Conservation (phyloP, 2,888 invertebrate species). For the Priocnemis perturbator region DNA sequence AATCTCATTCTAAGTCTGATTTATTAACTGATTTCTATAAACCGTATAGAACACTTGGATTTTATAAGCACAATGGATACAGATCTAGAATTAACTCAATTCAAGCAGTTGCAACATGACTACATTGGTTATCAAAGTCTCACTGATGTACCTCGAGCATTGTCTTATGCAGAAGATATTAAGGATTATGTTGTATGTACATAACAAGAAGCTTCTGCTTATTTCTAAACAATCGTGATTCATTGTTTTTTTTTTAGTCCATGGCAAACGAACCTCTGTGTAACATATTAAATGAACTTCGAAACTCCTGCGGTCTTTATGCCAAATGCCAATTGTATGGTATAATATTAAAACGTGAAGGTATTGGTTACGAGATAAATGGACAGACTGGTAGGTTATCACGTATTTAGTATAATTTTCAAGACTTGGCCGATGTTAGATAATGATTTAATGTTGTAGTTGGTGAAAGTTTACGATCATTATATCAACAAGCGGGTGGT, state of each 20-base stretch:
- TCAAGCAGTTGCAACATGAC: constrained; percentile 92
- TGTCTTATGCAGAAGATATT: constrained; percentile 84
- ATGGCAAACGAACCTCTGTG: constrained; percentile 82
- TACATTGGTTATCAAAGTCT: constrained; percentile 97
- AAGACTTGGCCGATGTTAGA: neutral
- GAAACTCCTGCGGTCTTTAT: constrained; percentile 84
- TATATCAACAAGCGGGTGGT: constrained; percentile 91
- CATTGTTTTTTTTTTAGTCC: constrained; percentile 72
- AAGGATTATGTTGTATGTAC: constrained; percentile 73
- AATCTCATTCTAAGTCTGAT: constrained; percentile 15
- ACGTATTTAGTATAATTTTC: constrained; percentile 4
- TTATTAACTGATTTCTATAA: constrained; percentile 23
- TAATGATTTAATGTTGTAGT: constrained; percentile 72
- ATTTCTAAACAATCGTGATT: neutral
- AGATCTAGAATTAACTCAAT: constrained; percentile 85
- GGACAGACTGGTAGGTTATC: constrained; percentile 71
- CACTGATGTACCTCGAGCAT: constrained; percentile 93
- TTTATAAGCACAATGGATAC: constrained; percentile 89
- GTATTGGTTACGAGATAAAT: constrained; percentile 85
- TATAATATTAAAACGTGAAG: constrained; percentile 87
- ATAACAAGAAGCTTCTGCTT: constrained; percentile 4
- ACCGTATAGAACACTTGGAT: constrained; percentile 90
- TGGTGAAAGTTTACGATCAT: constrained; percentile 81
- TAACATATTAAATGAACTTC: constrained; percentile 85
- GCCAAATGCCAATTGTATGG: constrained; percentile 91